Base-by-base conservation (phyloP, 2,888 invertebrate species). In the Melangyna quadrimaculata region DNA sequence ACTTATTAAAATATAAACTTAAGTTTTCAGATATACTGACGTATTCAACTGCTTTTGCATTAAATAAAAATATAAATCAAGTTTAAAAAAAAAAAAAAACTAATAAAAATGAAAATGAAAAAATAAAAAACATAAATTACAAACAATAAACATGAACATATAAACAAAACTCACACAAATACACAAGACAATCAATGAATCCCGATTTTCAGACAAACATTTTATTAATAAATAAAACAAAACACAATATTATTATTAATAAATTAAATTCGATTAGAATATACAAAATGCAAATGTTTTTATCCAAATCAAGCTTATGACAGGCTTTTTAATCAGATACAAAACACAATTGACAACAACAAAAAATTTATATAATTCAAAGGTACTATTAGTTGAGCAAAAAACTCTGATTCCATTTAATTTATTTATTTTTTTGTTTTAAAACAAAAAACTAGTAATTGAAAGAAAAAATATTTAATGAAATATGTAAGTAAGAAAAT, bases 161-260 rank as follows among this genome's bases (percentile, higher is more conserved):
- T 65, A 73, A 75, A 86, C 70, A 55, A 77, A 86, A 78, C 72
- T 81, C 73, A 86, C 86, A 86, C 77, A 86, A 86, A 86, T 78
- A 86, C 86, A 86, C 86, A 86, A 86, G 86, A 86, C 86, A 86
- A 86, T 86, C 86, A 86, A 86, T 80, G 77, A 75, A 86, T 63
- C 86, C 81, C 73, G 65, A 70, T 73, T 78, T 80, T 86, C 43
- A 70, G 51, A 78, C 29, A 73, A 61, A 78, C 19, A 45, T 59
- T 35, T 37, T 59, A 59, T 22, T 59, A 22, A 27, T 45, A 61
- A n/a, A 53, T 57, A 59, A 53, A 69, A 83, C 10, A 65, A 83
- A 69, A 78, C 79, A 77, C 65, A 67, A 29, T 4, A 37, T 14
- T 22, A 55, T 37, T 61, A 40, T 61, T 35, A 57, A 63, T 65